Evolutionary conservation across 2,113 vertebrate species (phyloP), one percentile per base, ranked within the genome.

Genomic region (Cyrtonyx montezumae): DNA sequence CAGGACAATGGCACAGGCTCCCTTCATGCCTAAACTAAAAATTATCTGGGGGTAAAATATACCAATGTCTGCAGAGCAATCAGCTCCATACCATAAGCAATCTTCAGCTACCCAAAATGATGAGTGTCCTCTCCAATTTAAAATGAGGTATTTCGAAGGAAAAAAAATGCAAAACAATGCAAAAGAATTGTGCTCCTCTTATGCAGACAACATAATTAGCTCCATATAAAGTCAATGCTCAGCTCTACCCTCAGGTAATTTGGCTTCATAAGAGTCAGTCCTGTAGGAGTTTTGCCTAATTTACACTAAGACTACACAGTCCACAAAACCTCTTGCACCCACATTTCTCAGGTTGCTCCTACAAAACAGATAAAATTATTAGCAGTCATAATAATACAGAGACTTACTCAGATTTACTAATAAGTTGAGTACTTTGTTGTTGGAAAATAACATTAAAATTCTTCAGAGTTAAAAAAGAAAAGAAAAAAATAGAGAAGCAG

Each of bases 101-200:
- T 25, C 23, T 74, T 66, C 55, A 74, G 73, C 22, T 84, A 53
- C 19, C 20, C 23, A 65, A 63, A 82, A 42, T 14, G 4, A 37
- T 51, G 63, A 36, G 28, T 28, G 67, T 37, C 43, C 13, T 71
- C 65, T 42, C 34, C 30, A 58, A 74, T 19, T 79, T 43, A 79
- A 73, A 83, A 83, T 28, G 30, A 61, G 45, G 18, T 8, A 30
- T 32, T 26, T 67, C 36, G 62, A 34, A 53, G 26, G 15, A 28
- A 53, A 53, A 25, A 53, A 30, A 53, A 53, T 6, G 8, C 0
- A 1, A 51, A 68, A 53, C 0, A 1, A 42, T 1, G 11, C 9
- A 13, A 40, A 45, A 76, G 12, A 17, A 8, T 14, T 3, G 3
- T 30, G 15, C 30, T 77, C 13, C 16, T 34, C 8, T 8, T 26